A percentile compares a stretch with the other conserved stretches of the same genome.
These are phyloP conservation scores for Dasyornis broadbenti DNA, from an alignment of 2,113 vertebrate genomes.

Conservation along the genomic window DNA sequence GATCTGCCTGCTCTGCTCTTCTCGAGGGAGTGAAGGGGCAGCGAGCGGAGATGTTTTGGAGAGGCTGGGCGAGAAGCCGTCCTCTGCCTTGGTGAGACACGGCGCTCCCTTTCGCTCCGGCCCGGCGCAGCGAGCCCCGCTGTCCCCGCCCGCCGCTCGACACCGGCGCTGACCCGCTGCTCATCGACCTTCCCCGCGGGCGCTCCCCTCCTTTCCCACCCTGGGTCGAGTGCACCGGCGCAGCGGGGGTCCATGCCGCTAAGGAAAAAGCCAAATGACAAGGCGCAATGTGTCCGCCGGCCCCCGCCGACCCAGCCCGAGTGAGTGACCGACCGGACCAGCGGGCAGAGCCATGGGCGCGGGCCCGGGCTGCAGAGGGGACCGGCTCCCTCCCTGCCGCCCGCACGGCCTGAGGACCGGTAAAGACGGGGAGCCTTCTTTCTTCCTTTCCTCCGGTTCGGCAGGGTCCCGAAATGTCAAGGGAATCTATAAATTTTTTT, in stretches of 20 bases:
- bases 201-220: not conserved
- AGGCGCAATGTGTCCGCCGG: too few species aligned
- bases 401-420: not conserved
- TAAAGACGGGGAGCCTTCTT: not conserved
- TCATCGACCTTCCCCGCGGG: accelerated
- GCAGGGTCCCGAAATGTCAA: not conserved
- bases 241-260: not conserved
- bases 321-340: accelerated
- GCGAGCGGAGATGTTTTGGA: not conserved
- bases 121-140: not conserved
- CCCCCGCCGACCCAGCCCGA: not conserved
- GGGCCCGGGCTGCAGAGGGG: constrained; percentile 50
- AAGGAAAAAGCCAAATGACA: accelerated
- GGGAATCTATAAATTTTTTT: not conserved
- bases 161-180: not conserved
- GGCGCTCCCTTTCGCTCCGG: not conserved
- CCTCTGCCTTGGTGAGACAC: accelerated
- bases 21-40: too few species aligned
- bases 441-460: not conserved
- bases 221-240: accelerated
- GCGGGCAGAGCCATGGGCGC: constrained; percentile 58
- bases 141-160: not conserved
- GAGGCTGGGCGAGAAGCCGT: not conserved
- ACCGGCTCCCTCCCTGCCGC: not conserved
- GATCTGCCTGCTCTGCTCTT: not conserved